These are phyloP conservation scores for Halcyon leucocephala DNA, from an alignment of 2,797 vertebrate species.

Conservation along the genomic window DNA sequence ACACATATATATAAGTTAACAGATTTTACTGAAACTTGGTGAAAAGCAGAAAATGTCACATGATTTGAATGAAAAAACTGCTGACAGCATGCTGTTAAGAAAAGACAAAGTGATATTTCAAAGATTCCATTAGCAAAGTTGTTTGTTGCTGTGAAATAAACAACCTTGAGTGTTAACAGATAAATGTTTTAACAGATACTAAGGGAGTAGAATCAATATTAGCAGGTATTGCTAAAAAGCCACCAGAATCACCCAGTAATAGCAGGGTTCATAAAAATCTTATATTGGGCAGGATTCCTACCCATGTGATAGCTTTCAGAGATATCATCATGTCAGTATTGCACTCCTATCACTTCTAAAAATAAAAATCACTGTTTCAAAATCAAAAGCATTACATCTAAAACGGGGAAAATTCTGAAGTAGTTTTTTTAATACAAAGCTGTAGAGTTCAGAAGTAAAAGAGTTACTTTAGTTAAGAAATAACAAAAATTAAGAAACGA, in stretches of 20 bases:
- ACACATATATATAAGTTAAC: neutral
- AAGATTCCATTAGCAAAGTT: neutral
- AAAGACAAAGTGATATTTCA: neutral
- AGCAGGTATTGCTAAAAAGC: neutral
- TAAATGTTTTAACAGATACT: neutral
- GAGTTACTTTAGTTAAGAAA: neutral
- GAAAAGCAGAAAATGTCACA: neutral
- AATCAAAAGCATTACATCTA: neutral
- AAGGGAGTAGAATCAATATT: neutral
- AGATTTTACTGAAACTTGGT: neutral
- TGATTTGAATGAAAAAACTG: neutral
- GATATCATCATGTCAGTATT: neutral
- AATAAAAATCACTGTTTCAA: neutral
- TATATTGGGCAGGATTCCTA: neutral
- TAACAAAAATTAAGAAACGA: slow-evolving; percentile 24
- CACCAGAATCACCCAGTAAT: neutral
- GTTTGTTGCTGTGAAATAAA: neutral
- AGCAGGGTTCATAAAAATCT: neutral
- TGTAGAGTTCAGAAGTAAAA: neutral
- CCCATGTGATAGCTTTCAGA: neutral
- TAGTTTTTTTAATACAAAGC: neutral
- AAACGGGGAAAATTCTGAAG: neutral
- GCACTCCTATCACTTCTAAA: neutral
- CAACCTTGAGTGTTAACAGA: neutral
- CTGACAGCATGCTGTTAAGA: neutral